Evolutionary conservation across 92 coral and sea anemone species (phyloP), one percentile per base, ranked within the genome.

Genomic region (Epizoanthus rinbou): DNA sequence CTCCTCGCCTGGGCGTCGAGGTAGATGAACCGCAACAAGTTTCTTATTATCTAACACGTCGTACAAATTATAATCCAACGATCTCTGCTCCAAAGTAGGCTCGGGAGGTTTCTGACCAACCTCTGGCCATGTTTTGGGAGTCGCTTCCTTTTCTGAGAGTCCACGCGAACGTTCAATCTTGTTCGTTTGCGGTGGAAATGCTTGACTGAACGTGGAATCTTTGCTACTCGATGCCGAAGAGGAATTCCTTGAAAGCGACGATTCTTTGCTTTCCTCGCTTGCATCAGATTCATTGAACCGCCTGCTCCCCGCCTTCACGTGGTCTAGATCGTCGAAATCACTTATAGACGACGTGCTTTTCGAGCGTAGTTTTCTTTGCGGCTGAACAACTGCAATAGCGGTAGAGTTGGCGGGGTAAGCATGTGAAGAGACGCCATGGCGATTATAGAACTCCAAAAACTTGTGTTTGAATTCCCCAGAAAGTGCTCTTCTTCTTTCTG

Each of bases 1-100:
- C 70, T 79, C 91, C 31, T 89, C 84, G n/a, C 91, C 98, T 18
- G 90, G 88, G 18, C 73, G 84, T 28, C 93, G 74, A 24, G 45
- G 76, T 1, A 93, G 63, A 50, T 87, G 84, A 56, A 85, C 91
- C 7, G 86, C 53, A 0, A 89, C 66, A 17, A 93, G 93, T 47
- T 78, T 81, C 64, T 37, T 89, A 35, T 83, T 78, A 45, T 91
- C 75, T 59, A 91, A 79, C 80, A 88, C 81, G 66, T 63, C 64
- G 21, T 79, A 85, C 80, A 87, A 85, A 41, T 41, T 78, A 63
- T 21, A 62, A 19, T 78, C 82, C 43, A 35, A 13, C 45, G 31
- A 50, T 13, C 54, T 24, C 24, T 64, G 69, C 17, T 25, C 8
- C 41, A 15, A 41, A 5, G 28, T 18, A 15, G 73, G 41, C 45